Evolutionary conservation across 2,113 vertebrate species (phyloP).

Genomic region (Lophius piscatorius): DNA sequence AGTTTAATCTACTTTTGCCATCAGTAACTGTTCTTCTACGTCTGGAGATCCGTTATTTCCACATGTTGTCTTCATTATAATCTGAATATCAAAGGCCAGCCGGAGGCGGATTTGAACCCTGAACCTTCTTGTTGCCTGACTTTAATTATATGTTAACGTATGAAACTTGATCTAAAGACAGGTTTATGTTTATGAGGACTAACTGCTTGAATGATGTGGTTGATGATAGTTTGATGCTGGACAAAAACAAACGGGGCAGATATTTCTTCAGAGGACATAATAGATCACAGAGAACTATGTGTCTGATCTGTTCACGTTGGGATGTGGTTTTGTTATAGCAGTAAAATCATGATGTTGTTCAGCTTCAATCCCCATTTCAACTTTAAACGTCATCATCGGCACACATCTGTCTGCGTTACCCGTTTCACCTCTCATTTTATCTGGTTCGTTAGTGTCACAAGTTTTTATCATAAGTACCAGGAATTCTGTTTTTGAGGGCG

Average conservation of each 20-base stretch:
- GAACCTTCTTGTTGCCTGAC: no score
- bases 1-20: no score
- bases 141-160: background rate
- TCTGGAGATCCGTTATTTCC: no score
- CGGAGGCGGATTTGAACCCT: no score
- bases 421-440: constrained; percentile 39
- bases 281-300: no score
- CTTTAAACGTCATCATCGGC: no score
- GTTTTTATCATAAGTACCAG: constrained; percentile 46
- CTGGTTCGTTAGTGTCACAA: constrained; percentile 33
- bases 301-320: background rate
- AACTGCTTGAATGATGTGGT: background rate
- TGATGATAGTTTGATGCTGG: background rate
- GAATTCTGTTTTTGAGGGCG: constrained; percentile 50
- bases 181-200: background rate
- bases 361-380: no score
- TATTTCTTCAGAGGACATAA: no score
- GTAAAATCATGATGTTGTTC: constrained; percentile 4
- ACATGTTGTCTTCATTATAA: no score
- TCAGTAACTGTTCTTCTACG: no score
- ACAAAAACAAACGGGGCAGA: no score
- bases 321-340: background rate
- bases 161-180: background rate
- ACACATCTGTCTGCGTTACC: constrained; percentile 61
- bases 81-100: no score